Evolutionary conservation across 2,113 vertebrate genomes (phyloP), one percentile per base, ranked within the genome.

Genomic region (Pomatostomus ruficeps): DNA sequence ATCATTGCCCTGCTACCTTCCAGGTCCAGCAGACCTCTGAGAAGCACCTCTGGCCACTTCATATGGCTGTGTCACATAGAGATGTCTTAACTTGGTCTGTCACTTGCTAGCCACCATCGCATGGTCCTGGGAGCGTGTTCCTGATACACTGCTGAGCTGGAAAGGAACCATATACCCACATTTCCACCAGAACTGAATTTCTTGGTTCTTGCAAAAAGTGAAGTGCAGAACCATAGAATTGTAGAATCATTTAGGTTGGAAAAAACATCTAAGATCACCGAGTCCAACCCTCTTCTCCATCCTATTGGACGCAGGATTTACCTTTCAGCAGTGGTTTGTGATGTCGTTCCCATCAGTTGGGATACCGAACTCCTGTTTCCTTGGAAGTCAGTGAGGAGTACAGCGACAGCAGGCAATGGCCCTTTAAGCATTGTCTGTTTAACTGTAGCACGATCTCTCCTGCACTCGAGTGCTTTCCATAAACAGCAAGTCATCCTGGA

Each of bases 401-500:
- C 57, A 36, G 24, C 0, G 49, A 70, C 58, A 59, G 20, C 29
- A 25, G 83, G 93, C 91, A 89, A 61, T 90, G 90, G 79, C 91
- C 96, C 95, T 97, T 95, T 96, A 96, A 96, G 90, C 88, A 75
- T 83, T 96, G 91, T 95, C 95, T 96, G 95, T 97, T 95, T 96
- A 96, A 97, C 88, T 88, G 85, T 88, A 93, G 96, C 93, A 48
- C 1, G 0, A 87, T 95, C 91, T 90, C 90, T 93, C 85, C 90
- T 97, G 95, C 93, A 84, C 91, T 95, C n/a, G 0, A 94, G 94
- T 93, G 96, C 96, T 95, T 97, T 97, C 94, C 96, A 95, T 96
- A 97, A 97, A 95, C 91, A 96, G 96, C 96, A 94, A 97, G 97
- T 95, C 95, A 95, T 97, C 93, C 96, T 96, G 94, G 70, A 96